A percentile compares a stretch with the other conserved stretches of the same genome.
Evolutionary conservation across 2,888 invertebrate species (phyloP).

Genomic region (Hesperia comma): DNA sequence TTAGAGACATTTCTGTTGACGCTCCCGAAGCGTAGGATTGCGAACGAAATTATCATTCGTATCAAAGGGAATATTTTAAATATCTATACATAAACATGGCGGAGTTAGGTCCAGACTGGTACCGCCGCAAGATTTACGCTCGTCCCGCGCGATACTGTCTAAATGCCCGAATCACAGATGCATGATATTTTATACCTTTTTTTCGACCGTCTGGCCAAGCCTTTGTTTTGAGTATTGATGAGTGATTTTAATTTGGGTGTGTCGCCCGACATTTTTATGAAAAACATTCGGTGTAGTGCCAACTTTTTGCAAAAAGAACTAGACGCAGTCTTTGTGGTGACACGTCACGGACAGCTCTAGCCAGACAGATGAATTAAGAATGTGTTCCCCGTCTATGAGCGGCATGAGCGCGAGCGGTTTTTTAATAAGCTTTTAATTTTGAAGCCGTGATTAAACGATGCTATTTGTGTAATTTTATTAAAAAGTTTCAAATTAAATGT

Average conservation of each 20-base stretch:
- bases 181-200: constrained; percentile 71
- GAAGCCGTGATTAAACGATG: background rate
- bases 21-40: constrained; percentile 59
- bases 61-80: constrained; percentile 85
- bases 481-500: background rate
- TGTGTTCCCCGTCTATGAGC: constrained; percentile 12
- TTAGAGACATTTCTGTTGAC: constrained; percentile 59
- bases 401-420: constrained; percentile 3
- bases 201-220: constrained; percentile 67
- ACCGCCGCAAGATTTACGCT: constrained; percentile 77
- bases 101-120: constrained; percentile 71
- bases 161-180: constrained; percentile 75
- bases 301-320: constrained; percentile 36
- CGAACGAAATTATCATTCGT: constrained; percentile 80
- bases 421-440: constrained; percentile 8
- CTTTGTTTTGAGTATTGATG: constrained; percentile 71
- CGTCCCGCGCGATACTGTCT: constrained; percentile 64
- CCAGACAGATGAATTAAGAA: constrained; percentile 30
- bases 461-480: background rate
- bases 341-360: constrained; percentile 27
- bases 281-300: constrained; percentile 29
- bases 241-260: constrained; percentile 42
- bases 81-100: constrained; percentile 74
- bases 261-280: constrained; percentile 34
- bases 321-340: constrained; percentile 30